These are phyloP conservation scores for Ptilonorhynchus violaceus DNA, from an alignment of 2,113 vertebrate species.

Conservation along the genomic window DNA sequence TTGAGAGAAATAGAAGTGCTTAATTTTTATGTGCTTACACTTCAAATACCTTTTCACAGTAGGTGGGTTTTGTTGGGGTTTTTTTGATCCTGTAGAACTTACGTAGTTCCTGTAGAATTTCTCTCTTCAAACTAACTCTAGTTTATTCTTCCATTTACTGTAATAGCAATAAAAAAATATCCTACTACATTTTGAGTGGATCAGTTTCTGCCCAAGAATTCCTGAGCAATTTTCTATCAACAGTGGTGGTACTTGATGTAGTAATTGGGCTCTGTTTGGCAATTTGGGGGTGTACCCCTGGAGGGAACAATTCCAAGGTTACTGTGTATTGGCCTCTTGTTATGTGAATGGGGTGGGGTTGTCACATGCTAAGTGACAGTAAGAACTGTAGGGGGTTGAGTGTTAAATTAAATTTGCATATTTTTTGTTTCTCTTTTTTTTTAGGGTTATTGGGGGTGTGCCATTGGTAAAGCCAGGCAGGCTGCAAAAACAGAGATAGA, in stretches of 20 bases:
- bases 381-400: not conserved
- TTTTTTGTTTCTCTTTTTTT: not conserved
- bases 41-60: not conserved
- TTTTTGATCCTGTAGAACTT: not conserved
- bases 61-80: not conserved
- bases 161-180: not conserved
- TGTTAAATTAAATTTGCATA: not conserved
- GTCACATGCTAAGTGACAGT: not conserved
- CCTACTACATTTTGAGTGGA: not conserved
- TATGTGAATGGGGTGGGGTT: not conserved
- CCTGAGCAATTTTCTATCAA: not conserved
- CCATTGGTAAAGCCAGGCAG: slow-evolving; percentile 97
- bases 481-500: slow-evolving; percentile 99
- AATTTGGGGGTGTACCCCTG: not conserved
- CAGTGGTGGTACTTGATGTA: not conserved
- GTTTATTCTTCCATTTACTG: not conserved
- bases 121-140: not conserved
- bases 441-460: slow-evolving; percentile 97
- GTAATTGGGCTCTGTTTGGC: not conserved
- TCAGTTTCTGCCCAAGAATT: not conserved
- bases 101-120: not conserved
- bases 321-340: not conserved
- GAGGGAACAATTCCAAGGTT: not conserved
- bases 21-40: not conserved
- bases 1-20: not conserved